Conservation (phyloP, 2,888 invertebrate genomes). For the Onthophagus sagittarius region DNA sequence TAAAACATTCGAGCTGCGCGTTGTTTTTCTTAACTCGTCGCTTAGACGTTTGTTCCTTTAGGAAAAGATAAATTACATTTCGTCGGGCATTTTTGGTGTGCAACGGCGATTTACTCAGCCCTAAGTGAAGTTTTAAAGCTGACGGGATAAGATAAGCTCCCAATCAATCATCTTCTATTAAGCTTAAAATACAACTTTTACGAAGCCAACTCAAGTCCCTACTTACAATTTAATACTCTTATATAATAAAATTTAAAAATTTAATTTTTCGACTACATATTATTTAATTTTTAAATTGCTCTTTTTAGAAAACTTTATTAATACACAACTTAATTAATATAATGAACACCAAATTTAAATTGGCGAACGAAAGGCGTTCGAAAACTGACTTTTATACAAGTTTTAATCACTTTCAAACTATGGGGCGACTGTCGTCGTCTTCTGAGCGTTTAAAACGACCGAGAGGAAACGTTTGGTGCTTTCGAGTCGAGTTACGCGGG, state of each 20-base stretch:
- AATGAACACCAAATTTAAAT: neutral
- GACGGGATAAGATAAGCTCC: neutral
- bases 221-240: too few relatives aligned
- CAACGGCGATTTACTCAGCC: neutral
- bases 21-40: neutral
- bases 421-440: neutral
- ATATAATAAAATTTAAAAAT: too few relatives aligned
- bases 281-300: neutral
- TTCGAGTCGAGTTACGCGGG: conserved; percentile 37
- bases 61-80: neutral
- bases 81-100: neutral
- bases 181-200: neutral
- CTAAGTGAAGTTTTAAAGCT: neutral
- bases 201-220: neutral
- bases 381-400: neutral
- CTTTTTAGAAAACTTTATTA: neutral
- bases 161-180: neutral
- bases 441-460: neutral
- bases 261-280: too few relatives aligned
- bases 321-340: neutral
- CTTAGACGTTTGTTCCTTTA: neutral
- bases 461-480: conserved; percentile 28
- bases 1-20: neutral
- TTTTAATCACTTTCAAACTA: neutral
- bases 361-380: neutral